A percentile compares a stretch with the other conserved stretches of the same genome.
Evolutionary conservation across 92 coral and sea anemone genomes (phyloP).

Genomic region (Epizoanthus scotinus): DNA sequence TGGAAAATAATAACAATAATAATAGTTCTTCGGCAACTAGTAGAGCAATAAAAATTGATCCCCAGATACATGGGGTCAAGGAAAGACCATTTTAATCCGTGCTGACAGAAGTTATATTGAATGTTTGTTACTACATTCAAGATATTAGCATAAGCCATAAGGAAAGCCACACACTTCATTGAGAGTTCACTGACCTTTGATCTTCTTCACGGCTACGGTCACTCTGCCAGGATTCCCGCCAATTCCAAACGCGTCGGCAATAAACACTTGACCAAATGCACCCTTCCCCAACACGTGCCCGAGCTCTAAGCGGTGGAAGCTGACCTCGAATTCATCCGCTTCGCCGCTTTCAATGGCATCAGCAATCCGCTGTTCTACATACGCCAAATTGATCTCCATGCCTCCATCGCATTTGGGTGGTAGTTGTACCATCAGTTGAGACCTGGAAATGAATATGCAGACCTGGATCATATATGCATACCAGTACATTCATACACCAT

Average conservation of each 20-base stretch:
- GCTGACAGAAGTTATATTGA: no score
- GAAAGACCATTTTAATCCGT: no score
- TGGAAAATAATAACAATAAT: no score
- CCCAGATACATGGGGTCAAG: no score
- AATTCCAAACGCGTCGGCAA: slow-evolving; percentile 92
- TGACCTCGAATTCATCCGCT: slow-evolving; percentile 91
- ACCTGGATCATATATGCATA: background rate
- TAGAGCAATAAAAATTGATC: no score
- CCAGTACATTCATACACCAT: no score
- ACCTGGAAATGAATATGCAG: slow-evolving; percentile 26
- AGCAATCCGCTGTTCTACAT: slow-evolving; percentile 93
- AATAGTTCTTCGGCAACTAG: no score
- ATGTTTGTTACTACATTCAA: no score
- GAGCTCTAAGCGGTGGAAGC: slow-evolving; percentile 82
- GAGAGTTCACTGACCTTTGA: slow-evolving; percentile 66
- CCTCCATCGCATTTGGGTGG: slow-evolving; percentile 77
- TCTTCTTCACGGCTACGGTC: slow-evolving; percentile 85
- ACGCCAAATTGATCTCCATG: slow-evolving; percentile 91
- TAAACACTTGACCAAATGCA: slow-evolving; percentile 91
- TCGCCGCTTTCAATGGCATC: slow-evolving; percentile 87
- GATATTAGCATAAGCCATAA: background rate
- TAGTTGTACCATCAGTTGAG: slow-evolving; percentile 56
- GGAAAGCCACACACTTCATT: background rate
- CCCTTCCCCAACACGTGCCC: slow-evolving; percentile 89
- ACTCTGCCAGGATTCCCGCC: slow-evolving; percentile 64